These are phyloP conservation scores for Rousettus leschenaultii DNA, from an alignment of 2,113 vertebrate species.

Conservation along the genomic window DNA sequence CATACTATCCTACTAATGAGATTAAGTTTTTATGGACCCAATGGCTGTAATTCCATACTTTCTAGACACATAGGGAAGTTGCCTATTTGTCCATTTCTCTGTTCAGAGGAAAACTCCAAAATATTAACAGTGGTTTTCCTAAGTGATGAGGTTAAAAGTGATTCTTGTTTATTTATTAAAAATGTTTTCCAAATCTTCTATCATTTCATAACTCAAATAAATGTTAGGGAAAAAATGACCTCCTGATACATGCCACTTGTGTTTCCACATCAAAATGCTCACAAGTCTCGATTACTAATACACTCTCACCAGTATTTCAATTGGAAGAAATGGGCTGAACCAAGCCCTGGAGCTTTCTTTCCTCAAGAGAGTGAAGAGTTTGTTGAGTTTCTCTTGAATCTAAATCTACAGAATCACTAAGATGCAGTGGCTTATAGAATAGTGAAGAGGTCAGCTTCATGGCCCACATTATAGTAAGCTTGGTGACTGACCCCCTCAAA, in stretches of 20 bases:
- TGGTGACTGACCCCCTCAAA: neutral
- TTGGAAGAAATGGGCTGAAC: neutral
- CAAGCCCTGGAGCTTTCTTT: neutral
- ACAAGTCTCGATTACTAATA: neutral
- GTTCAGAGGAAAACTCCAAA: neutral
- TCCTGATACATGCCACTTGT: neutral
- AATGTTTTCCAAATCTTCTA: neutral
- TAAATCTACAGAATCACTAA: neutral
- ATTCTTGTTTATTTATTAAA: neutral
- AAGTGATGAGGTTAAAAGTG: neutral
- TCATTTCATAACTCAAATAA: slow-evolving; percentile 22
- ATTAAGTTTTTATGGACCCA: neutral
- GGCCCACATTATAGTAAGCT: too few species aligned
- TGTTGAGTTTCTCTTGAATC: neutral
- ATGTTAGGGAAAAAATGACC: neutral
- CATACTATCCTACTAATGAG: neutral
- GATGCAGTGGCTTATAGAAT: neutral
- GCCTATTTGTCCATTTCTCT: neutral
- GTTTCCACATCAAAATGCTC: neutral
- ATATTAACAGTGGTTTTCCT: neutral
- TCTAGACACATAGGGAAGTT: neutral
- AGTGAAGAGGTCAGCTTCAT: neutral
- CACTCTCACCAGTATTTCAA: neutral
- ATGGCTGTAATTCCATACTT: neutral
- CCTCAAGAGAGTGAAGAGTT: neutral